phyloP scores from a whole-genome alignment of 1,140 invertebrate species.

The Steinernema feltiae region DNA sequence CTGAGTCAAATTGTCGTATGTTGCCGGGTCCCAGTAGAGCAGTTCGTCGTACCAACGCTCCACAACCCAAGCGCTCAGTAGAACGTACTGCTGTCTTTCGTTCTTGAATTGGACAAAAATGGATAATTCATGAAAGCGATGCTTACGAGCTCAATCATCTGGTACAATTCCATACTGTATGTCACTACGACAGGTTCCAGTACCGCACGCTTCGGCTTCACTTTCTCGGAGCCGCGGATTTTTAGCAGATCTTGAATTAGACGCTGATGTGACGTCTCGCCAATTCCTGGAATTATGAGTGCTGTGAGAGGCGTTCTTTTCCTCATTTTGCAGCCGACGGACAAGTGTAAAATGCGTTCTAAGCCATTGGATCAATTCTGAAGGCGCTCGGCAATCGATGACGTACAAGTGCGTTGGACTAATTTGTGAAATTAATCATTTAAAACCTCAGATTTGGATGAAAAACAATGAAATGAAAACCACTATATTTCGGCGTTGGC shows the following conservation, averaged over 20 bases:
- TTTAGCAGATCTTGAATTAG: not conserved
- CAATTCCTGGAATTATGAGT: no score
- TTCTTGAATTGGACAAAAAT: not conserved
- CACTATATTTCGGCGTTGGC: no score
- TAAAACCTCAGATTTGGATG: no score
- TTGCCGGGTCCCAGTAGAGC: not conserved
- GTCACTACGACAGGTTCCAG: slow-evolving; percentile 8
- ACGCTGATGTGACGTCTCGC: not conserved
- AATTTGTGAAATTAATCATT: no score
- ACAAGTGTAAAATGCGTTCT: no score
- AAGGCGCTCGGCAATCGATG: no score
- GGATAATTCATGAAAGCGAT: not conserved
- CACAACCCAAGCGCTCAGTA: not conserved
- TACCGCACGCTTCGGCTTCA: not conserved
- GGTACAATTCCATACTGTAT: slow-evolving; percentile 15
- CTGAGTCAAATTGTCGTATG: slow-evolving; percentile 1
- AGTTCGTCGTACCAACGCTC: slow-evolving; percentile 11
- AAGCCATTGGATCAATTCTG: no score
- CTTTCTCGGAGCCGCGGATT: not conserved
- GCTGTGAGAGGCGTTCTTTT: no score
- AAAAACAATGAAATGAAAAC: no score
- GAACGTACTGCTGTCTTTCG: slow-evolving; percentile 12
- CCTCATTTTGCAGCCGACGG: no score
- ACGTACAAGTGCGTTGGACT: no score
- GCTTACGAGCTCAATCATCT: slow-evolving; percentile 16